Base-by-base conservation (phyloP, 2,888 invertebrate genomes). In the Ophraella communa region DNA sequence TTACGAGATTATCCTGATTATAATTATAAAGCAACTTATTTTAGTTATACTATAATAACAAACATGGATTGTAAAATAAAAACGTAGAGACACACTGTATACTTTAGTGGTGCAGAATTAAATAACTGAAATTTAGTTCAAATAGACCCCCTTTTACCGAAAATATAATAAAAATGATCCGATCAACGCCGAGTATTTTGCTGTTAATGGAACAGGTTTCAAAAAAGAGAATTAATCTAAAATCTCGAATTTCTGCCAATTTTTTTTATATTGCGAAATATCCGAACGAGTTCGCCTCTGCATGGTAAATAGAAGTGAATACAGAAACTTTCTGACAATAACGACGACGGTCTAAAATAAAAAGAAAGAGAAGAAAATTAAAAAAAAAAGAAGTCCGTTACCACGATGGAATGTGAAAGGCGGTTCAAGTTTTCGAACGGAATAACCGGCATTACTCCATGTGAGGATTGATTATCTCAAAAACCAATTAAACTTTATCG, bases 361-460 rank as follows among this genome's bases (percentile, higher is more conserved):
- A 54, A 62, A 64, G 39, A 62, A 61, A 52, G 58, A 45, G 63
- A 64, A 62, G 51, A 58, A 54, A 47, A 58, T 45, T 23, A 35
- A 21, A 55, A 62, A 65, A 64, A 69, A 71, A 51, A 17, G 7
- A 27, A 69, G 70, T 70, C 71, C 71, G 73, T 71, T 71, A 73
- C 59, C 59, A 67, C 64, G 63, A 57, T 60, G 73, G 74, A 74
- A 74, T 74, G 74, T 74, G 74, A 73, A 73, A 73, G 74, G 73
- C 71, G 72, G 73, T 71, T 73, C 72, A 71, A 74, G 72, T 74
- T 74, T 70, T 68, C 65, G 65, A 68, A 45, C 54, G 30, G 44
- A 20, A 21, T 24, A 39, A 59, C 64, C 68, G 66, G 70, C 71
- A 73, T 72, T 73, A 71, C 70, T 68, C 65, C 52, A 66, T 67